phyloP scores from a whole-genome alignment of 2,797 vertebrate species.

The Chloroceryle inda region DNA sequence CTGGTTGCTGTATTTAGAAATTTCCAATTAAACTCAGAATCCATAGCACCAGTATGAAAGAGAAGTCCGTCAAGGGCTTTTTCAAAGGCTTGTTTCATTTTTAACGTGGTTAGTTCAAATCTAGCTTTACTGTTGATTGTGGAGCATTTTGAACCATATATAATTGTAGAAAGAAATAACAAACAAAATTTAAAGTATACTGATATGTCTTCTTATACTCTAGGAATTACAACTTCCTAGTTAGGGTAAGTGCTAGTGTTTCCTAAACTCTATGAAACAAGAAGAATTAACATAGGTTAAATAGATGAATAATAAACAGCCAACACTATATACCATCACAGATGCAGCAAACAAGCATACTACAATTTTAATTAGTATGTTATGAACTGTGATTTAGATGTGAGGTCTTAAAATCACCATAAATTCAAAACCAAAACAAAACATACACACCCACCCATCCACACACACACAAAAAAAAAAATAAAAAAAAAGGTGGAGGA shows the following conservation, averaged over 20 bases:
- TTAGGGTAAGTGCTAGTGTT: background rate
- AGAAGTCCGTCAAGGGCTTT: background rate
- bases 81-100: background rate
- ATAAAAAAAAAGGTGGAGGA: background rate
- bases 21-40: background rate
- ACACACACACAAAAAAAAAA: background rate
- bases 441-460: background rate
- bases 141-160: background rate
- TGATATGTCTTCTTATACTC: background rate
- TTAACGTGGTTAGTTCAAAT: background rate
- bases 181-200: background rate
- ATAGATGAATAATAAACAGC: background rate
- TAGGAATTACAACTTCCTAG: background rate
- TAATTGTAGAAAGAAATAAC: background rate
- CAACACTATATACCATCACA: accelerated
- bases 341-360: background rate
- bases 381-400: background rate
- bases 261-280: background rate
- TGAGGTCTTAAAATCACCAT: background rate
- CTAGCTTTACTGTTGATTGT: background rate
- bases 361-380: background rate
- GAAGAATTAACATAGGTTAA: background rate
- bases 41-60: background rate
- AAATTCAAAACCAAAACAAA: background rate
- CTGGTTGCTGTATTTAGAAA: background rate